Conservation (phyloP, 2,888 invertebrate genomes). For the Noctua pronuba region DNA sequence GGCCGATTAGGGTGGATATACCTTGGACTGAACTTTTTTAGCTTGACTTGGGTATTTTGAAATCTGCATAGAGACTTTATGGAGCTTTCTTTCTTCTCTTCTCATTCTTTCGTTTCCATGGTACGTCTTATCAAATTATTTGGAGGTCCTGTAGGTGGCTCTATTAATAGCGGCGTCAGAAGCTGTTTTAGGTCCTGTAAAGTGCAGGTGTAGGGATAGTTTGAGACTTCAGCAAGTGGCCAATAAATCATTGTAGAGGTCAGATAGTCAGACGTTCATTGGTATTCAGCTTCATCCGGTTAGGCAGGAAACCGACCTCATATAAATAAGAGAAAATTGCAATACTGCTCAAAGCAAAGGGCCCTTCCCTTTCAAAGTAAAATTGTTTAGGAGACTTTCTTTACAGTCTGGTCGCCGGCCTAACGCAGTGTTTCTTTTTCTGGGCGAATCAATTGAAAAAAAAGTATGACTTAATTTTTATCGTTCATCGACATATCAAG, state of each 20-base stretch:
- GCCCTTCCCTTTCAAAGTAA: neutral
- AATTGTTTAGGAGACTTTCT: neutral
- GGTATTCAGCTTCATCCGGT: neutral
- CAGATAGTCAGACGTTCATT: neutral
- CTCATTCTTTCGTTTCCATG: neutral
- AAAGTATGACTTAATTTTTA: neutral
- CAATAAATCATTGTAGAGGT: neutral
- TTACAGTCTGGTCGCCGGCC: neutral
- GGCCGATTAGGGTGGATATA: constrained; percentile 75
- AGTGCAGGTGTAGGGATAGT: neutral
- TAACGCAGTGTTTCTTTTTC: neutral
- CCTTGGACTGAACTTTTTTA: constrained; percentile 36
- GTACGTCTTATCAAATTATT: neutral
- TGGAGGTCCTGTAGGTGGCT: neutral
- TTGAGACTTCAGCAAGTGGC: neutral
- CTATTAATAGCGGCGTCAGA: neutral
- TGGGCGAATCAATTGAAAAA: neutral
- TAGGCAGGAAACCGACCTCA: neutral
- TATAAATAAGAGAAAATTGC: neutral
- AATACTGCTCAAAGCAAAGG: neutral
- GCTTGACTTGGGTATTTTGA: too few species aligned
- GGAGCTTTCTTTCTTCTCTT: too few species aligned
- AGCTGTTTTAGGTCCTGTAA: neutral
- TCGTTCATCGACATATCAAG: neutral
- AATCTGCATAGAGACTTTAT: neutral